phyloP scores from a whole-genome alignment of 1,140 invertebrate species.

The Acromyrmex echinatior region DNA sequence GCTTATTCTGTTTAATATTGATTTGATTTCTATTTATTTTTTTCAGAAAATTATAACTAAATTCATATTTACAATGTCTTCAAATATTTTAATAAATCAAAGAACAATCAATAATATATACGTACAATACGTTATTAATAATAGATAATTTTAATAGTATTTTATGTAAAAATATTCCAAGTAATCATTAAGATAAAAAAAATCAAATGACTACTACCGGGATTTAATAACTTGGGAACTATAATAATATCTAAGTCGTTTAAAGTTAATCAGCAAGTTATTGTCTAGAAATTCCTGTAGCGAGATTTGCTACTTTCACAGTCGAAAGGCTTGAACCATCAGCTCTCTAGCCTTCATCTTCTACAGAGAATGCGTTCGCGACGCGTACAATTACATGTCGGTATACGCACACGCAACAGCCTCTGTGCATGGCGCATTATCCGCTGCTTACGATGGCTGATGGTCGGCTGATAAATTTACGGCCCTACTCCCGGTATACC shows the following conservation, averaged over 20 bases:
- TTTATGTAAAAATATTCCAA: no score
- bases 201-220: no score
- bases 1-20: no score
- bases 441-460: slow-evolving; percentile 79
- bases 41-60: no score
- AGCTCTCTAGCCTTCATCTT: slow-evolving; percentile 10
- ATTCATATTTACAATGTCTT: no score
- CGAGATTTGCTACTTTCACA: slow-evolving; percentile 4
- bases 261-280: neutral
- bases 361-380: slow-evolving; percentile 20
- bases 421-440: slow-evolving; percentile 76
- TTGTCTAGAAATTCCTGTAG: neutral
- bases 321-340: neutral
- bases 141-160: no score
- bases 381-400: slow-evolving; percentile 53
- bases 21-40: no score
- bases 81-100: no score
- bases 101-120: no score
- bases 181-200: no score
- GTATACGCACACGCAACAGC: slow-evolving; percentile 34
- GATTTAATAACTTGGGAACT: neutral
- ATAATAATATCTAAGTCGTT: neutral
- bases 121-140: no score
- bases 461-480: slow-evolving; percentile 83
- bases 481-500: slow-evolving; percentile 76